Evolutionary conservation across 2,888 invertebrate genomes (phyloP), one percentile per base, ranked within the genome.

Genomic region (Pachymerium ferrugineum): DNA sequence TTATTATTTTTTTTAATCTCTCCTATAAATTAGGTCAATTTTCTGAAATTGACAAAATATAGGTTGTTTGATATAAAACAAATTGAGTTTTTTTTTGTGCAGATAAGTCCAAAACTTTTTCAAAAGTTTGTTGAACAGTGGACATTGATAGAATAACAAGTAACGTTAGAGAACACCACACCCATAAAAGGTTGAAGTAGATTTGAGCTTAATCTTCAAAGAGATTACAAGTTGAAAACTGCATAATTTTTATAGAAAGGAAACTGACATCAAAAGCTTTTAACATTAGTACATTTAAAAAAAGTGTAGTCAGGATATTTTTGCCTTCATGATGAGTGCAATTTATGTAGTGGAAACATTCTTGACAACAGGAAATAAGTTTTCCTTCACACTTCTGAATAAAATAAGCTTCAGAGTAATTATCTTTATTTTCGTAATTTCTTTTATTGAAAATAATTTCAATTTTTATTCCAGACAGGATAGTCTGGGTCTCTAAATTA

Each of bases 301-400:
- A 22, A 54, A 25, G 28, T 25, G 10, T 14, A 6, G 22, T 25
- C 6, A 22, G 54, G 54, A 54, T 54, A 54, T 54, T 54, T 54
- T 54, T 54, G 54, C 54, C 54, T 22, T 5, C 22, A 28, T 54
- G 54, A 54, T 54, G 54, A 54, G 54, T 14, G 54, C 54, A 22
- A 54, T 54, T 54, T 54, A 54, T 54, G 54, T 25, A 25, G 12
- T 54, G 25, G 54, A 54, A 54, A 54, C 25, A 54, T 54, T 22
- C 54, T 54, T 54, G 54, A 54, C 54, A 54, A 54, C 54, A 54
- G 54, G 54, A 54, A 54, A 54, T 54, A 54, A 54, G 54, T 54
- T 54, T 54, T 25, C 54, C 6, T 14, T 54, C 54, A 54, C 54
- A 54, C 54, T 54, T 54, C 28, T 22, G 54, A 54, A 54, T 54